Conservation (phyloP, 1,140 invertebrate genomes). For the Paraescarpia echinospica region DNA sequence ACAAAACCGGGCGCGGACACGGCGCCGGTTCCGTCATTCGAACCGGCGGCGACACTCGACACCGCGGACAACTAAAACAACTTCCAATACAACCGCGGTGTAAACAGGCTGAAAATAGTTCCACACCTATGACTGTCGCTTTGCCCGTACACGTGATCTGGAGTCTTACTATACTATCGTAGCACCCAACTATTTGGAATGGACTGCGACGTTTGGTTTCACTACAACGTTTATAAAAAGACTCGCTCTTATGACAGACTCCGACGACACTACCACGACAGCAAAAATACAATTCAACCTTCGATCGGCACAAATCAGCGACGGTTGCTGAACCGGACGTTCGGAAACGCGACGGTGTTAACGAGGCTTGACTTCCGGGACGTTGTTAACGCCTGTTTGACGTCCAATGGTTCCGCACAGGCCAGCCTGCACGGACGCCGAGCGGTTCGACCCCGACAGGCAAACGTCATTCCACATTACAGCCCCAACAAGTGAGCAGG, state of each 20-base stretch:
- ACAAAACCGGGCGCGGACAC: neutral
- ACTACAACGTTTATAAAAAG: neutral
- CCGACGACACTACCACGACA: neutral
- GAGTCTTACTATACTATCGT: neutral
- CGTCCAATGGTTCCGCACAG: neutral
- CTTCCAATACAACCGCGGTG: neutral
- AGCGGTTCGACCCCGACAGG: neutral
- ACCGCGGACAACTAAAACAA: neutral
- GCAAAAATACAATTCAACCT: neutral
- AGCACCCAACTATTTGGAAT: neutral
- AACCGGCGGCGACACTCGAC: neutral
- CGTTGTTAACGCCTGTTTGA: neutral
- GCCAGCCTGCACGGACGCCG: neutral
- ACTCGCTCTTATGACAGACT: neutral
- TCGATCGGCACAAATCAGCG: neutral
- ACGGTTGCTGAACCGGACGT: neutral
- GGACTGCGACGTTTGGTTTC: neutral
- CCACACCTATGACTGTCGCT: no score
- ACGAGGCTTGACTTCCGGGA: neutral
- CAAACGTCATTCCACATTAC: neutral
- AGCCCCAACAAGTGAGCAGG: neutral
- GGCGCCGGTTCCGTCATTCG: neutral
- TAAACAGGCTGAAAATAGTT: neutral
- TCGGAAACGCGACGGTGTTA: neutral
- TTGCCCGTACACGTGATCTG: neutral